Base-by-base conservation (phyloP, 2,888 invertebrate species). In the Drosophila cracens region DNA sequence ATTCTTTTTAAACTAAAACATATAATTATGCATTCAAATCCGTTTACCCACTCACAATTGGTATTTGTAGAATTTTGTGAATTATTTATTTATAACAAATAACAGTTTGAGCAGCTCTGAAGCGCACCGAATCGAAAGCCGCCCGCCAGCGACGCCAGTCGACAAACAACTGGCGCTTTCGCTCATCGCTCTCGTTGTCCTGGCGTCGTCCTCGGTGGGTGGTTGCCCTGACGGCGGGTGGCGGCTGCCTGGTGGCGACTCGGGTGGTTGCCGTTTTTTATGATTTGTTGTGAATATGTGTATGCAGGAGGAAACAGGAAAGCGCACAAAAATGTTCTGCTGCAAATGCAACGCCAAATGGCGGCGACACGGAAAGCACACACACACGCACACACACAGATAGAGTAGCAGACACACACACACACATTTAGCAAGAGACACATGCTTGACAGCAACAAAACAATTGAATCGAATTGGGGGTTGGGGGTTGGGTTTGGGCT, bases 241-340 rank as follows among this genome's bases (percentile, higher is more conserved):
- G 36, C 46, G 46, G 46, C 43, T 43, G 43, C 21, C 13, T 46
- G 70, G 70, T 74, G 57, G 29, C 56, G 51, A n/a, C 25, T 57
- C 31, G 56, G 66, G 67, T 68, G 46, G 79, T 60, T 70, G 64
- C 52, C 49, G 65, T 36, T 33, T 58, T 85, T 85, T 87, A 89
- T 89, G 85, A 87, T 85, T 89, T 85, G 87, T 89, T 89, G 79
- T 89, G 89, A 87, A 87, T 80, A 76, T 74, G 81, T 74, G 78
- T 76, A 72, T 74, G 73, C 73, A 79, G 72, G 74, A 87, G 84
- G 84, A 80, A 87, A 83, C 83, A 85, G 87, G 80, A 83, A 87
- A 83, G 80, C 79, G 72, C 60, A 62, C 69, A 59, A 69, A 74
- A 87, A 74, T 56, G 70, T 57, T 78, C 79, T 78, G 81, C 74